Conservation (phyloP, 2,113 vertebrate genomes). For the Peromyscus maniculatus region DNA sequence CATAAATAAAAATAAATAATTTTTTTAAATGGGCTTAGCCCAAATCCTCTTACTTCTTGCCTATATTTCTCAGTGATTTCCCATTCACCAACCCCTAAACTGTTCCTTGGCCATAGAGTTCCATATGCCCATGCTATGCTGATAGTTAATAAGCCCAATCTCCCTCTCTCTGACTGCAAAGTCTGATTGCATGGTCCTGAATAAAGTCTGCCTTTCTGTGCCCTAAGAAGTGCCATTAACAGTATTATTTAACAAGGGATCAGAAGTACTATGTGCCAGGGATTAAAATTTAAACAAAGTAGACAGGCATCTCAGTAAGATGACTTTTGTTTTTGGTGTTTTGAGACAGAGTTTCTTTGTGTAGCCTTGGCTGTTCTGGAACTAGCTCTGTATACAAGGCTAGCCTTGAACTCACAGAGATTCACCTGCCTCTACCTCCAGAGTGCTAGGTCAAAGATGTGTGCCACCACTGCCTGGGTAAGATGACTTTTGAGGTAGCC, state of each 20-base stretch:
- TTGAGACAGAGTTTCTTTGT: too few species aligned
- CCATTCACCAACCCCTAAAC: neutral
- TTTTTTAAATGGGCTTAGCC: neutral
- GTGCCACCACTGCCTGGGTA: neutral
- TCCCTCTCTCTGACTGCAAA: neutral
- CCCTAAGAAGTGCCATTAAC: neutral
- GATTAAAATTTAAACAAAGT: conserved; percentile 39
- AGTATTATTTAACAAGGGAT: conserved; percentile 1
- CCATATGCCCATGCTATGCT: neutral
- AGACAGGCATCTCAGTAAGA: neutral
- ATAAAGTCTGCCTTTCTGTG: neutral
- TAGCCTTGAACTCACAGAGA: too few species aligned
- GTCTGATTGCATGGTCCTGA: neutral
- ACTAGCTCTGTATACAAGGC: too few species aligned
- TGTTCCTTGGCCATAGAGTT: neutral
- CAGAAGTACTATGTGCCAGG: neutral
- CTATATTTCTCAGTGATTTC: neutral
- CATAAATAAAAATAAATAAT: neutral
- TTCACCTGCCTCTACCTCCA: too few species aligned
- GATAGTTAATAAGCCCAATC: neutral
- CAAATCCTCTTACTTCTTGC: neutral
- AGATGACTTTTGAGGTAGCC: neutral
- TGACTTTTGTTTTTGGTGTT: neutral
- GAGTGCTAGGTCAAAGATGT: too few species aligned
- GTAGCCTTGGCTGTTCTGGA: too few species aligned